A percentile compares a stretch with the other conserved stretches of the same genome.
phyloP scores from a whole-genome alignment of 2,113 vertebrate species.

The Cyprinus carpio region DNA sequence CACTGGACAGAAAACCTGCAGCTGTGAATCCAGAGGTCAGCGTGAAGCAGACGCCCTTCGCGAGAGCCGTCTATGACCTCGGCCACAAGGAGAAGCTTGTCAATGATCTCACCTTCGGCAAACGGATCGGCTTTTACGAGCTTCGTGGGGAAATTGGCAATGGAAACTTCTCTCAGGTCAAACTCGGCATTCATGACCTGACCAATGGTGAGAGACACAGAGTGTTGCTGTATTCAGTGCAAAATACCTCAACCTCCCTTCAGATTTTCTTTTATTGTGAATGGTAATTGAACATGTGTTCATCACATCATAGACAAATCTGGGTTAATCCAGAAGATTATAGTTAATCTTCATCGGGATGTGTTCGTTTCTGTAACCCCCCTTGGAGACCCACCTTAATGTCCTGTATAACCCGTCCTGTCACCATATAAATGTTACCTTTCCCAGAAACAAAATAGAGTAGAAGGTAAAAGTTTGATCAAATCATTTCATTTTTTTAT shows the following conservation, averaged over 20 bases:
- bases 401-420: neutral
- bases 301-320: neutral
- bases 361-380: neutral
- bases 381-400: neutral
- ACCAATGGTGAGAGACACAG: slow-evolving; percentile 69
- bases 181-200: slow-evolving; percentile 73
- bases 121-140: slow-evolving; percentile 72
- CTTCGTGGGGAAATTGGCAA: slow-evolving; percentile 74
- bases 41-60: slow-evolving; percentile 57
- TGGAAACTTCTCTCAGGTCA: slow-evolving; percentile 78
- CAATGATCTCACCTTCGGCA: slow-evolving; percentile 58
- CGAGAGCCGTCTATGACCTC: slow-evolving; percentile 68
- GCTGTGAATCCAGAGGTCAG: slow-evolving; percentile 21
- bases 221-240: neutral
- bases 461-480: neutral
- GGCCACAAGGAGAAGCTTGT: slow-evolving; percentile 67
- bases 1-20: neutral
- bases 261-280: neutral
- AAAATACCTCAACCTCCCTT: neutral
- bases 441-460: neutral
- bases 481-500: neutral
- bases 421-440: neutral
- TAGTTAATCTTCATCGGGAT: slow-evolving; percentile 49
- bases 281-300: neutral
- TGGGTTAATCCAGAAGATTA: slow-evolving; percentile 58